Base-by-base conservation (phyloP, 2,888 invertebrate species). In the Ichneumoninae sp. region DNA sequence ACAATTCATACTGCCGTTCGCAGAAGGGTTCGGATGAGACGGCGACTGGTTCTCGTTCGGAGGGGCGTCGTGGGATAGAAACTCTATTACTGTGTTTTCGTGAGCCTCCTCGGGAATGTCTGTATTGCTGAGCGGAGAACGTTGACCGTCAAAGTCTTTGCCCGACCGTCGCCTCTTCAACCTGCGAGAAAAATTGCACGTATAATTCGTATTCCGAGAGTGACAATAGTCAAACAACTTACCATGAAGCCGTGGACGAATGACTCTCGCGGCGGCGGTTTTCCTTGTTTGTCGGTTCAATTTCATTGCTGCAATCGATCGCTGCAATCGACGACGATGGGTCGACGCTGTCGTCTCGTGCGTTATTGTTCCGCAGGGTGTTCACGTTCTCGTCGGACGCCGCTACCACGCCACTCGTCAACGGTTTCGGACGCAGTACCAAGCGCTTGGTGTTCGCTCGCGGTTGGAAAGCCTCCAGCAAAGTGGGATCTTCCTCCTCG, bases 401-500 rank as follows among this genome's bases (percentile, higher is more conserved):
- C 13, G 82, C 22, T 8, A 74, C 68, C 8, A 69, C 75, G 0
- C 77, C 68, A 30, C 70, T 77, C 1, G 78, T 69, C 69, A 82
- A 72, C 22, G 88, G 86, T 86, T 95, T 95, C 2, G 96, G 95
- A 26, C 96, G 95, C 6, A 98, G 94, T 3, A 97, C 96, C 16
- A 98, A 94, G 2, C 97, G 96, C 91, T 97, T 97, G 0, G 97
- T 95, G 89, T 95, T 96, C 10, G 96, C 90, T 94, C 96, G 86
- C 94, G 92, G 84, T 93, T 95, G 86, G 95, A 94, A 89, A 94
- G 92, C 92, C 82, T 95, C 95, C 81, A 96, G 95, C 0, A 96
- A 90, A 68, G 95, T 95, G 6, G 95, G 95, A 91, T 97, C 97
- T 10, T 96, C 96, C 89, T 98, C 98, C 87, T 97, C 97, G 1